Conservation (phyloP, 2,797 vertebrate genomes). For the Poecilia gillii region DNA sequence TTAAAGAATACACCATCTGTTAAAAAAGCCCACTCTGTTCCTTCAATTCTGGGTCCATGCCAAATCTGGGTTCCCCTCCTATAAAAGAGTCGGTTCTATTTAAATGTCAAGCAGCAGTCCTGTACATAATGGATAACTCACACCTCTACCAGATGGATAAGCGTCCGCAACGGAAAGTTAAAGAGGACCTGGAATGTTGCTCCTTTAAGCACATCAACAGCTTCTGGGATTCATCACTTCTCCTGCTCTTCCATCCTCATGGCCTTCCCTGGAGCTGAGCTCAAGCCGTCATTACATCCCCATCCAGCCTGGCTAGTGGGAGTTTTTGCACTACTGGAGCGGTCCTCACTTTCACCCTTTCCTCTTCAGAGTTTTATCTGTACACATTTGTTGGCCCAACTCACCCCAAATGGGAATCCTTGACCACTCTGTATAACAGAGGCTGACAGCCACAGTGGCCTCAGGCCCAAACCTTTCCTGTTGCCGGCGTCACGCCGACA, state of each 20-base stretch:
- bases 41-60: slow-evolving; percentile 67
- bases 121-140: slow-evolving; percentile 32
- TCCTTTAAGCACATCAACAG: slow-evolving; percentile 17
- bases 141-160: slow-evolving; percentile 1
- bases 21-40: slow-evolving; percentile 51
- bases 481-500: slow-evolving; percentile 74
- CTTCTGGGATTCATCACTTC: slow-evolving; percentile 21
- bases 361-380: slow-evolving; percentile 13
- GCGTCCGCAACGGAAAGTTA: neutral
- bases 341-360: slow-evolving; percentile 27
- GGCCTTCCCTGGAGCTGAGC: slow-evolving; percentile 54
- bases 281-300: slow-evolving; percentile 32
- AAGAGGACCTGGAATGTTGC: slow-evolving; percentile 38
- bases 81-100: slow-evolving; percentile 17
- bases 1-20: slow-evolving; percentile 40
- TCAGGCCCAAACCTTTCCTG: slow-evolving; percentile 62
- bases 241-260: neutral
- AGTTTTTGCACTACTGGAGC: slow-evolving; percentile 79
- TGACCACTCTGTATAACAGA: slow-evolving; percentile 77
- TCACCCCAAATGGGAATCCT: neutral
- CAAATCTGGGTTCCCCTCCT: slow-evolving; percentile 61
- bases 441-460: slow-evolving; percentile 51
- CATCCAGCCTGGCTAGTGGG: slow-evolving; percentile 63
- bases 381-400: slow-evolving; percentile 13
- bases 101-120: slow-evolving; percentile 13